Evolutionary conservation across 2,113 vertebrate genomes (phyloP).

Genomic region (Cyprinus carpio): DNA sequence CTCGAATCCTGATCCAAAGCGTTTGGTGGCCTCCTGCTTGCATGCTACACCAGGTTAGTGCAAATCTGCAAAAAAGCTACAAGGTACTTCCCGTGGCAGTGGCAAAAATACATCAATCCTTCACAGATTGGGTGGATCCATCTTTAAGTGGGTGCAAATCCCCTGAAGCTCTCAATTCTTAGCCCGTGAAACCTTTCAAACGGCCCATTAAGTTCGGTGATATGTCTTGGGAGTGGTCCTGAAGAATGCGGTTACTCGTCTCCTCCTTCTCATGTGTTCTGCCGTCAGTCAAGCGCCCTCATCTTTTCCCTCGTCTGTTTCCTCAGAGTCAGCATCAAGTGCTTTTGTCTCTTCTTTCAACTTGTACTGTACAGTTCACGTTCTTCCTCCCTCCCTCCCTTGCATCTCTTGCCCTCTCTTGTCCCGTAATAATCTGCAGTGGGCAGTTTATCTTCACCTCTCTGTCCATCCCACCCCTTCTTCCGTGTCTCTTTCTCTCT

Average conservation of each 20-base stretch:
- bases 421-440: constrained; percentile 40
- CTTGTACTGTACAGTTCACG: constrained; percentile 38
- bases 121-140: background rate
- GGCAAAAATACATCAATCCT: background rate
- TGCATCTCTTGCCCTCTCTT: constrained; percentile 35
- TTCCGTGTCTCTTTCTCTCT: background rate
- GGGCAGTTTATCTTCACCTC: constrained; percentile 47
- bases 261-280: constrained; percentile 21
- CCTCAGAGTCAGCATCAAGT: constrained; percentile 48
- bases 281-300: constrained; percentile 25
- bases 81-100: background rate
- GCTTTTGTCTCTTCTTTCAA: constrained; percentile 50
- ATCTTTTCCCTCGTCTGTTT: constrained; percentile 36
- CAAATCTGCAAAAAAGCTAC: background rate
- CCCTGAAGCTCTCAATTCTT: background rate
- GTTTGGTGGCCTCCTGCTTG: background rate
- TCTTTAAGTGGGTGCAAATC: background rate
- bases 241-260: constrained; percentile 20
- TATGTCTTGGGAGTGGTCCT: constrained; percentile 18
- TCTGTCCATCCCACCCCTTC: constrained; percentile 36
- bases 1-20: background rate
- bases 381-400: background rate
- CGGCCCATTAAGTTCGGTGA: background rate
- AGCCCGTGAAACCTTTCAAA: background rate
- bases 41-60: background rate